Percentiles rank a stretch among this genome's conserved stretches.
These are phyloP conservation scores for Calameuta filiformis DNA, from an alignment of 2,888 invertebrate species.

Conservation along the genomic window DNA sequence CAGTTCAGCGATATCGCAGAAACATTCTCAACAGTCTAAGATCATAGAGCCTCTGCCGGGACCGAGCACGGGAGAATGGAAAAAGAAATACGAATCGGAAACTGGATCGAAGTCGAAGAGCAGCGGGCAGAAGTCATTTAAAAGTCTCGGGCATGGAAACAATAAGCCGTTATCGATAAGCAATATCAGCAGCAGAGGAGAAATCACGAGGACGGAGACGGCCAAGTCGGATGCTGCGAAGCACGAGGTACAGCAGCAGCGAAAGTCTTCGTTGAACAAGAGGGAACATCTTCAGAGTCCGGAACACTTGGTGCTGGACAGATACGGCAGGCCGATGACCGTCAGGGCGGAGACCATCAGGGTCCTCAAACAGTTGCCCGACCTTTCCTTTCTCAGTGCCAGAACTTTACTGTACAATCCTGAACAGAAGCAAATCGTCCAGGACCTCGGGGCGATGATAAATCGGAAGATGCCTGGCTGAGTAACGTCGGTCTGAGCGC, in stretches of 20 bases:
- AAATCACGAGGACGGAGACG: slow-evolving; percentile 24
- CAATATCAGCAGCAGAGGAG: slow-evolving; percentile 26
- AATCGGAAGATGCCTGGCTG: slow-evolving; percentile 65
- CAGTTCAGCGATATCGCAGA: slow-evolving; percentile 31
- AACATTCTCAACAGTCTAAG: slow-evolving; percentile 40
- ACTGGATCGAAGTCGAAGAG: slow-evolving; percentile 23
- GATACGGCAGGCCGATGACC: slow-evolving; percentile 55
- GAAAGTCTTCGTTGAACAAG: slow-evolving; percentile 32
- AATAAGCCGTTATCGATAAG: slow-evolving; percentile 32
- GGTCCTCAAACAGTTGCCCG: slow-evolving; percentile 60
- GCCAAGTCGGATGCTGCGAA: slow-evolving; percentile 26
- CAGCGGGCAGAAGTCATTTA: slow-evolving; percentile 20
- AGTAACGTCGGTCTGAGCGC: slow-evolving; percentile 65
- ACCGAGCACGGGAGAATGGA: slow-evolving; percentile 54
- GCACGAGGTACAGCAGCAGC: slow-evolving; percentile 32
- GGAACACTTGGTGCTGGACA: slow-evolving; percentile 55
- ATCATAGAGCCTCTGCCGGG: slow-evolving; percentile 61
- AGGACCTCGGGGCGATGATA: slow-evolving; percentile 61
- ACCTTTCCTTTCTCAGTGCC: slow-evolving; percentile 60
- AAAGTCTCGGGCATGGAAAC: slow-evolving; percentile 26
- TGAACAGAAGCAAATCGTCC: slow-evolving; percentile 59
- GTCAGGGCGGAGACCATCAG: slow-evolving; percentile 55
- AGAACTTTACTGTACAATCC: slow-evolving; percentile 60
- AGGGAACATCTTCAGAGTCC: slow-evolving; percentile 30
- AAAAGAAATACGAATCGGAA: slow-evolving; percentile 42